Evolutionary conservation across 2,888 invertebrate species (phyloP), one percentile per base, ranked within the genome.

Genomic region (Oasisia sp.): DNA sequence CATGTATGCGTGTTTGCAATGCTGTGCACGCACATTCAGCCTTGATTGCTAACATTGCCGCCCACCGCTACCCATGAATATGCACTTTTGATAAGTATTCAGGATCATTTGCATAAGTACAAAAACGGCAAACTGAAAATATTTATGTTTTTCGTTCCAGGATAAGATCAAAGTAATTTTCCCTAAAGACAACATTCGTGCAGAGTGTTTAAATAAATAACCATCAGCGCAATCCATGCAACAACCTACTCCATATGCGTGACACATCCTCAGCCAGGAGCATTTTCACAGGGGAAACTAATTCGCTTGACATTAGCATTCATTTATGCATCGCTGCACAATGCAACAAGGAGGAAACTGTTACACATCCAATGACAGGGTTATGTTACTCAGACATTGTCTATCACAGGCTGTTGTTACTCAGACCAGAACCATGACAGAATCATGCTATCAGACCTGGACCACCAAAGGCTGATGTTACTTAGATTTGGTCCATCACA

Each of bases 291-390:
- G 74, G 74, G 74, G 74, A 74, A 74, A 74, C 74, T 74, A 74
- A 74, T 74, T 74, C 74, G 27, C 74, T 19, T 74, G 74, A 74
- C 74, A 27, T 74, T 74, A 74, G 74, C 74, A 74, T 74, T 74
- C 74, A 74, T 74, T 74, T 74, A 74, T 74, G 74, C 74, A 74
- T 74, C 74, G 74, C 74, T 74, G 74, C 74, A 74, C 74, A 74
- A 27, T 74, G 74, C 74, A 74, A n/a, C 74, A 74, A 74, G 0
- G 50, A 50, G 8, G 74, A 19, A 74, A 74, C 74, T 5, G n/a
- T n/a, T 74, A 19, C 74, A 74, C 74, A 74, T 19, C 74, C 27
- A 19, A 27, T 74, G 19, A 27, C 74, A 27, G 74, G 19, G 19
- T 74, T 19, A 74, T 74, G 74, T n/a, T 74, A 74, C 74, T 74